Base-by-base conservation (phyloP, 2,888 invertebrate species). In the Cynaeus angustus region DNA sequence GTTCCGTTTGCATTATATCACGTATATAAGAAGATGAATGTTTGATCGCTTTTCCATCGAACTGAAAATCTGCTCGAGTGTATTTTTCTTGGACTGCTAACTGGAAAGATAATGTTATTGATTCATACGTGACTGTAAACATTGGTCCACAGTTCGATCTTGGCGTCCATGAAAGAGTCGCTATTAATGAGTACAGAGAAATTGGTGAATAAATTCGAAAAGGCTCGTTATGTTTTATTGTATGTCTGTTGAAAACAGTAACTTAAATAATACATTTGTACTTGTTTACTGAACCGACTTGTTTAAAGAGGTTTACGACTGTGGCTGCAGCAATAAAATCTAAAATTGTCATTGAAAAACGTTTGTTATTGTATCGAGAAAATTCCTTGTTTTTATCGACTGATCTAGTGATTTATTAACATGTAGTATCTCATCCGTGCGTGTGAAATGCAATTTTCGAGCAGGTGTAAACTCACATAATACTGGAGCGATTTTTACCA, bases 221-320 rank as follows among this genome's bases (percentile, higher is more conserved):
- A 56, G 41, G n/a, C 21, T 10, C 33, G 52, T 33, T 7, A 13
- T 33, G 55, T 55, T 21, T 55, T 38, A 33, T 41, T 38, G 16
- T 1, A 21, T 37, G 9, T 38, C 9, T 38, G 56, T 56, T 38
- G 26, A 50, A 50, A n/a, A 28, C 48, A 28, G 48, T 50, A 50
- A 45, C 38, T 43, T 56, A 7, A 46, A 59, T 45, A 46, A 45
- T 45, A 46, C 13, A 45, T 59, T 56, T 59, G 10, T 12, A 26
- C 43, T 46, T 59, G 45, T 59, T 59, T 59, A 56, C 41, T 21
- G 33, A 43, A 46, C 30, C 26, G 59, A 45, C 59, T 59, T 46
- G 45, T 59, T 59, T 45, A 46, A 46, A 59, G 56, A 46, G 43
- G 43, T 59, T 59, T 59, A 59, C 59, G 59, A 59, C 56, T 59